Evolutionary conservation across 2,113 vertebrate species (phyloP).

Genomic region (Macquaria ambigua): DNA sequence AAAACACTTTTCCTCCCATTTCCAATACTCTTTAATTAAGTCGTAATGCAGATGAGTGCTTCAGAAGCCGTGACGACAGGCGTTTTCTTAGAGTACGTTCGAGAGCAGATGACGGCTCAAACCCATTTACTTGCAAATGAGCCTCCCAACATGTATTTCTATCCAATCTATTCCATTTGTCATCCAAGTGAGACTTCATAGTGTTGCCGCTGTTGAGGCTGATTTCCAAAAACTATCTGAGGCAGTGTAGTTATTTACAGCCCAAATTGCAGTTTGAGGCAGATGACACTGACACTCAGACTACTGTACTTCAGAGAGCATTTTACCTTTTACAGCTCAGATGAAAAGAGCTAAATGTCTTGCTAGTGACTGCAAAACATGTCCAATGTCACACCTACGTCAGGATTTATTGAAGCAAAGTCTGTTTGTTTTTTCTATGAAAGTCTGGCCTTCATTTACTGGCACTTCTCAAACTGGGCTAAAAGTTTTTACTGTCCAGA

Average conservation of each 20-base stretch:
- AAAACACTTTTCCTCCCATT: not conserved
- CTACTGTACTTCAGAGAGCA: constrained; percentile 1
- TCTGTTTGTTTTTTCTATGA: not conserved
- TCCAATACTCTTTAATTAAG: constrained; percentile 53
- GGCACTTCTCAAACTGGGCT: not conserved
- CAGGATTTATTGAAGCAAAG: not conserved
- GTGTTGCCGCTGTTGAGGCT: not conserved
- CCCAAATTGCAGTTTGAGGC: constrained; percentile 2
- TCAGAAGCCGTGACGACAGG: constrained; percentile 8
- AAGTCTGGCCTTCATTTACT: constrained; percentile 3
- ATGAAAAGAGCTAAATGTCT: constrained; percentile 13
- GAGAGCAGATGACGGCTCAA: constrained; percentile 39
- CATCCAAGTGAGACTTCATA: constrained; percentile 25
- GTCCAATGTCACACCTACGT: not conserved
- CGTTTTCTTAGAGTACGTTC: constrained; percentile 34
- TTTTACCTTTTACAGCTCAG: constrained; percentile 21
- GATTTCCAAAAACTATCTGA: constrained; percentile 31
- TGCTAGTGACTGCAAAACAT: not conserved
- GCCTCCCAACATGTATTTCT: constrained; percentile 42
- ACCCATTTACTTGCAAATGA: constrained; percentile 69
- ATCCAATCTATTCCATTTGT: constrained; percentile 50
- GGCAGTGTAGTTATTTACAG: constrained; percentile 34
- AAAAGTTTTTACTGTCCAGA: not conserved
- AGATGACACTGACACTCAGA: not conserved
- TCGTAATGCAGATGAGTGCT: constrained; percentile 37